Evolutionary conservation across 2,797 vertebrate species (phyloP).

Genomic region (Champsocephalus esox): DNA sequence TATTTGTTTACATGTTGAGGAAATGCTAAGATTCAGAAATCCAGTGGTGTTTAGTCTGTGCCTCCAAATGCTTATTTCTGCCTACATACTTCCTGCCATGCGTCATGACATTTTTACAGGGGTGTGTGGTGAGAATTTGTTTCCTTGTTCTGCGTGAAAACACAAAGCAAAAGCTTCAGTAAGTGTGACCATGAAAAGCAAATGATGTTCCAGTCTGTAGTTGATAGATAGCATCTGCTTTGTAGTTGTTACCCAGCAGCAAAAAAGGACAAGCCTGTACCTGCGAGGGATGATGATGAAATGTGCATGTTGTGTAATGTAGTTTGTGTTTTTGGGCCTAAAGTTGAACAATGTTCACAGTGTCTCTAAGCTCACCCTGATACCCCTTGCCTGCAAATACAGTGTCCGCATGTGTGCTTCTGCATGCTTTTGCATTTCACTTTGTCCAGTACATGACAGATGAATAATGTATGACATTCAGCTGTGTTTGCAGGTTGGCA

Average conservation of each 20-base stretch:
- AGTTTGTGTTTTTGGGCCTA: slow-evolving; percentile 54
- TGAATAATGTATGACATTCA: slow-evolving; percentile 77
- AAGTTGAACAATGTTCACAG: slow-evolving; percentile 50
- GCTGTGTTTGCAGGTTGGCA: slow-evolving; percentile 56
- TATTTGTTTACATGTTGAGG: slow-evolving; percentile 15
- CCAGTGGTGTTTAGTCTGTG: slow-evolving; percentile 23
- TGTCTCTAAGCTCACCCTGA: slow-evolving; percentile 49
- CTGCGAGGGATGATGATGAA: slow-evolving; percentile 66
- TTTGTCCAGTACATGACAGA: slow-evolving; percentile 46
- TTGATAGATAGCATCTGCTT: slow-evolving; percentile 71
- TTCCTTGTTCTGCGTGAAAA: slow-evolving; percentile 41
- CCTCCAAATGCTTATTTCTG: slow-evolving; percentile 38
- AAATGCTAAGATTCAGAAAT: slow-evolving; percentile 51
- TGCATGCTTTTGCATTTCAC: slow-evolving; percentile 5
- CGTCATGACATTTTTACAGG: slow-evolving; percentile 46
- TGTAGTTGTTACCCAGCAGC: slow-evolving; percentile 62
- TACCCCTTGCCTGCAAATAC: slow-evolving; percentile 41
- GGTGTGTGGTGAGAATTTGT: slow-evolving; percentile 20
- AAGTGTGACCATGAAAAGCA: slow-evolving; percentile 58
- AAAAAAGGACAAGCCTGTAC: slow-evolving; percentile 65
- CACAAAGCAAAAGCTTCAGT: slow-evolving; percentile 38
- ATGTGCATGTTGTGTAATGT: slow-evolving; percentile 52
- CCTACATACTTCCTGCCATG: slow-evolving; percentile 53
- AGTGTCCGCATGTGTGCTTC: background rate
- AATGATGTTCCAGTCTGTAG: slow-evolving; percentile 44